Evolutionary conservation across 30 jellyfish, hydroid and myxozoan genomes (phyloP).

Genomic region (Nemopilema nomurai): DNA sequence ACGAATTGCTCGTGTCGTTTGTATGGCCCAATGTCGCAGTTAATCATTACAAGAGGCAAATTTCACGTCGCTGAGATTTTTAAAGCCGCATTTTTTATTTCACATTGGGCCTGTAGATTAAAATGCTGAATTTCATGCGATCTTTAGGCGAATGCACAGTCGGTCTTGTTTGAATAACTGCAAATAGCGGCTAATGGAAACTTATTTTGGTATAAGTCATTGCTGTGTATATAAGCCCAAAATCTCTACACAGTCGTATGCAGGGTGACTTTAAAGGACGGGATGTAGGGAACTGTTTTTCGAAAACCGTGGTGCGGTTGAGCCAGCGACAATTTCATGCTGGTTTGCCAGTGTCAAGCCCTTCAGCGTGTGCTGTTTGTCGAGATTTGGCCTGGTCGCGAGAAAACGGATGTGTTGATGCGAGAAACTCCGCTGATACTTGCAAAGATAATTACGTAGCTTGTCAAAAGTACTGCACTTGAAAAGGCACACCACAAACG

Average conservation of each 20-base stretch:
- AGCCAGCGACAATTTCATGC: constrained; percentile 4
- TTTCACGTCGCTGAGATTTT: too few relatives aligned
- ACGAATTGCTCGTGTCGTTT: background rate
- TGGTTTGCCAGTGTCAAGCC: constrained; percentile 23
- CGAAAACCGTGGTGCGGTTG: constrained; percentile 23
- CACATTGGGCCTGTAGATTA: too few relatives aligned
- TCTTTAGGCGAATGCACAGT: too few relatives aligned
- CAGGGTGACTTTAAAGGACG: too few relatives aligned
- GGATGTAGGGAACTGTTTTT: too few relatives aligned
- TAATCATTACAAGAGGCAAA: too few relatives aligned
- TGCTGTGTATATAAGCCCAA: too few relatives aligned
- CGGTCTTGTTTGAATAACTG: too few relatives aligned
- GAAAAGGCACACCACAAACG: background rate
- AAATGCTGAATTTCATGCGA: too few relatives aligned
- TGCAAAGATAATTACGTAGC: background rate
- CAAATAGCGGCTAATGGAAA: too few relatives aligned
- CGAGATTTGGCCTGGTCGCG: background rate
- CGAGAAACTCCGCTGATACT: constrained; percentile 20
- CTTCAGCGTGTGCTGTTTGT: constrained; percentile 3
- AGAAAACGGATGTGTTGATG: constrained; percentile 6
- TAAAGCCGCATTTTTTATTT: too few relatives aligned
- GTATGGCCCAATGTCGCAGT: background rate
- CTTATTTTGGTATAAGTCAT: background rate
- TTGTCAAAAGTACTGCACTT: background rate
- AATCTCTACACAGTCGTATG: too few relatives aligned